Base-by-base conservation (phyloP, 2,888 invertebrate species). In the Heliconius charithonia region DNA sequence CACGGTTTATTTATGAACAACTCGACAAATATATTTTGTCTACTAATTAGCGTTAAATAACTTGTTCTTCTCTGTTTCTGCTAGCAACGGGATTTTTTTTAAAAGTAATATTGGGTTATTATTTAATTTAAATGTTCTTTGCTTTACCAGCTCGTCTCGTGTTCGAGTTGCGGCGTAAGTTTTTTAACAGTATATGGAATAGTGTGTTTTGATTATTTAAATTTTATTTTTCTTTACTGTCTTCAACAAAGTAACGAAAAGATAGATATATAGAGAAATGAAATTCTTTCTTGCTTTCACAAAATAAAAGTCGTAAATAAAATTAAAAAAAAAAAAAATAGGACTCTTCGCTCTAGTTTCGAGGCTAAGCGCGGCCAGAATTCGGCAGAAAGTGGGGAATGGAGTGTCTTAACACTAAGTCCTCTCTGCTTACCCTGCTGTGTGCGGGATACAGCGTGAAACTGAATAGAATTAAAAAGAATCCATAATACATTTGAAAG, bases 1-100 rank as follows among this genome's bases (percentile, higher is more conserved):
- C 82, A 85, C 82, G 82, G 83, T 85, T 85, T 84, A 81, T 83
- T 81, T 81, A 82, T 77, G 80, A 80, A 80, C 77, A 81, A 80
- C 75, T 80, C 76, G 73, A 80, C 79, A 82, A 77, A 81, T 82
- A 81, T 75, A 80, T 74, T 79, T 81, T 73, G 77, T 80, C 76
- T 73, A 75, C 79, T 81, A 80, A 81, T 82, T 81, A 82, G 74
- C 67, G 76, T 76, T 29, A 76, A 73, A 73, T 75, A 70, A 79
- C 65, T 77, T 76, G 70, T 73, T 75, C 72, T 69, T 75, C 45
- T 45, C 69, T 72, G 59, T 74, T 78, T 19, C 29, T 66, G 29
- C 65, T 66, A 41, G 25, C 16, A 62, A 45, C 74, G 37, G 25
- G 19, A 1, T 72, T 16, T 65, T 51, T 75, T 63, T 41, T 63